Base-by-base conservation (phyloP, 2,797 vertebrate species). In the Synanceia verrucosa region DNA sequence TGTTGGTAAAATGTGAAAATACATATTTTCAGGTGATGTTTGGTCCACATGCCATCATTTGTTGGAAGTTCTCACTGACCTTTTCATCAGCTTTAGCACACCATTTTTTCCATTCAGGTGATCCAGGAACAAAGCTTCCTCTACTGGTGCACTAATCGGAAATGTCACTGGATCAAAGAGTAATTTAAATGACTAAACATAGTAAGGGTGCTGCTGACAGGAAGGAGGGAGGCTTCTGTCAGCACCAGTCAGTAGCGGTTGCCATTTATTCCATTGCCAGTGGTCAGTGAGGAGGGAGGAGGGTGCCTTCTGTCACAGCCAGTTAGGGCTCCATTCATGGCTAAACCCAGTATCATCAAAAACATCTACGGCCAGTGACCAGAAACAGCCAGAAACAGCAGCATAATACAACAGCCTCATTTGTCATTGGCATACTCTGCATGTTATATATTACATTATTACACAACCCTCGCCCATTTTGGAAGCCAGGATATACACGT, bases 181-280 rank as follows among this genome's bases (percentile, higher is more conserved):
- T 28, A n/a, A 2, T 51, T 12, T 36, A 56, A 52, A 71, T 60
- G 4, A 31, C 19, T 52, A 39, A 58, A 51, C 0, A 13, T 19
- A 18, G 43, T 44, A 65, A 51, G 6, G 9, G 12, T 39, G 7
- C 24, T 3, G 43, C 36, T 59, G 57, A 33, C 23, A 52, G 29
- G 43, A 28, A 37, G 53, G 81, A 43, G 65, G 76, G 70, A 61
- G 63, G 55, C 19, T 64, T 52, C 67, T 65, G 60, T 75, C 78
- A 51, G 28, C 41, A 50, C 59, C 56, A 72, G 66, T 75, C 56
- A 76, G 58, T 6, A 43, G 29, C 23, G 23, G 14, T 7, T 51
- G 18, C 43, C 34, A 9, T 65, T 70, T 29, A 33, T 53, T 52
- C 43, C 46, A 21, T 51, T 46, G n/a, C 57, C 58, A 66, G 24